Conservation (phyloP, 2,888 invertebrate species). For the Isoperla grammatica region DNA sequence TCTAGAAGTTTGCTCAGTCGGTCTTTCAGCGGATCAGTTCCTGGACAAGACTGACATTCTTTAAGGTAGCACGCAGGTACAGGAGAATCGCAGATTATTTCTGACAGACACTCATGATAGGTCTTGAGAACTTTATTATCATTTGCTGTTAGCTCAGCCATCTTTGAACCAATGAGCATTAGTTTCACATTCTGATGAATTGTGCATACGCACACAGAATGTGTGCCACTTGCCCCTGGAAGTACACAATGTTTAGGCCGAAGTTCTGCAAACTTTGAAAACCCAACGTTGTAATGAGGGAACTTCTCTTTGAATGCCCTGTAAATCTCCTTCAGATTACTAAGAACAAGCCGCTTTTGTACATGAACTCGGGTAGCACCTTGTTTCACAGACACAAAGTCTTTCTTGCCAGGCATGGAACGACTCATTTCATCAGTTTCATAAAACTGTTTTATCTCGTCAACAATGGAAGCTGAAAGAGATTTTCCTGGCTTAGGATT, state of each 20-base stretch:
- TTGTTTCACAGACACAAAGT: no score
- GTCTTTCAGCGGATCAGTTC: no score
- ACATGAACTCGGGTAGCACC: no score
- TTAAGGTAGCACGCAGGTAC: neutral
- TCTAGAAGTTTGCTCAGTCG: no score
- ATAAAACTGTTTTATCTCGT: constrained; percentile 20
- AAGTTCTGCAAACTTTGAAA: no score
- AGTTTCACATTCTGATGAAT: no score
- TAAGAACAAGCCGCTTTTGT: no score
- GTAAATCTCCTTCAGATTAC: no score
- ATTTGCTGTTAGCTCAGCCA: neutral
- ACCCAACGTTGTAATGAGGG: no score
- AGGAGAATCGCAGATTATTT: neutral
- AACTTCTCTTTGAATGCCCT: no score
- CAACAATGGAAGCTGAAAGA: neutral
- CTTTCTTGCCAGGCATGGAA: no score
- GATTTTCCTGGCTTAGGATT: constrained; percentile 21
- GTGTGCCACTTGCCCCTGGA: constrained; percentile 8
- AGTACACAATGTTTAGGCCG: constrained; percentile 16
- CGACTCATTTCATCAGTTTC: constrained; percentile 24
- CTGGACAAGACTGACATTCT: no score
- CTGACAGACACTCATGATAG: neutral
- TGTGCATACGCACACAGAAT: constrained; percentile 10
- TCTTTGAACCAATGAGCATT: neutral
- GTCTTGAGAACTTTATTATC: neutral